Evolutionary conservation across 2,797 vertebrate genomes (phyloP), one percentile per base, ranked within the genome.

Genomic region (Xenentodon cancila): DNA sequence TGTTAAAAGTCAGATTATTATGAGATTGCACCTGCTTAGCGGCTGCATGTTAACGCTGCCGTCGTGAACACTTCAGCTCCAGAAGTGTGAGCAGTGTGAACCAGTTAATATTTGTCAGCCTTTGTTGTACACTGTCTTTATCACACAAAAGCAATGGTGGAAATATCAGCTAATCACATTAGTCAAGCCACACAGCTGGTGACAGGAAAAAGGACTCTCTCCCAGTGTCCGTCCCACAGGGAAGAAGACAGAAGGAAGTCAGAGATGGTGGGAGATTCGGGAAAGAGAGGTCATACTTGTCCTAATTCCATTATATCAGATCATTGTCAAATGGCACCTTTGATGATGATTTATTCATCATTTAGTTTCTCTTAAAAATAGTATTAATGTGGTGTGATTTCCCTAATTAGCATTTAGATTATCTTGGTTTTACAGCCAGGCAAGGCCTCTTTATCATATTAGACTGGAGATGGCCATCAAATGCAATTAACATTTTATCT

Each of bases 401-500:
- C 89, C 88, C 86, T 86, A 89, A 94, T 94, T 93, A 93, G 90
- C 92, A 92, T 94, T 94, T 93, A 90, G 87, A 93, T 94, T 80
- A 92, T 92, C 87, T 88, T 92, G 90, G 75, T 91, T 93, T 91
- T 90, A 90, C 79, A 90, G 87, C 85, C 88, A 86, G 84, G 84
- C 91, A 92, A 91, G 92, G 85, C 71, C 73, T 86, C 85, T 90
- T 92, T 92, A 92, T 94, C 84, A 89, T 91, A 92, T 94, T 93
- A 93, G 88, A 85, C 90, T 86, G 87, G 83, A 92, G 87, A 92
- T 85, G 90, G 91, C 91, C 90, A 93, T 93, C 93, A 92, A 93
- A 94, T 89, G 89, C 90, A 92, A 93, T 94, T 93, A 95, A 94
- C 89, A 93, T 93, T 94, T 93, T 91, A 89, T 91, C 86, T 88